Percentiles rank a stretch among this genome's conserved stretches.
Conservation (phyloP, 2,113 vertebrate genomes). For the Antechinus stuartii region DNA sequence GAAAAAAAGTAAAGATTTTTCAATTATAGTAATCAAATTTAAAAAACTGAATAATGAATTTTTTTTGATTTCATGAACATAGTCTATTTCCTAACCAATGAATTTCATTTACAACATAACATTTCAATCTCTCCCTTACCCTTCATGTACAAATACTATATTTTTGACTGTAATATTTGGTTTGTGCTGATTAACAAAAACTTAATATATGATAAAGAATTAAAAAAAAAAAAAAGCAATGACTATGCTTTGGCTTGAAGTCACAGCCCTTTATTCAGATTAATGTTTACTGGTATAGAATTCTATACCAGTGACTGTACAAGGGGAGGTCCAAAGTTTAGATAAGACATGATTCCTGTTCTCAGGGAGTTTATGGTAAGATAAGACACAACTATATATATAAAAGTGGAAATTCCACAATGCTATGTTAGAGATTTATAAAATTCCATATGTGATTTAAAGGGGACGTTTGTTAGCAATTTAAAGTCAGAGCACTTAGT, state of each 20-base stretch:
- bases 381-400: neutral
- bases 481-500: neutral
- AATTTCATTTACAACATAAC: neutral
- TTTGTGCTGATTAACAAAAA: neutral
- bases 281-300: neutral
- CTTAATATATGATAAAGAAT: neutral
- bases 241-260: neutral
- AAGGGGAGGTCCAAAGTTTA: neutral
- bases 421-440: neutral
- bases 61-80: constrained; percentile 50
- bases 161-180: neutral
- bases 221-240: neutral
- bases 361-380: neutral
- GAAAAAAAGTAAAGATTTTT: constrained; percentile 79
- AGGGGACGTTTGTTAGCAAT: neutral
- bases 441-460: neutral
- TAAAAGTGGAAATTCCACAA: neutral
- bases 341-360: neutral
- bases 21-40: constrained; percentile 67
- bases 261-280: neutral
- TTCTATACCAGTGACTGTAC: neutral
- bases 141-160: neutral
- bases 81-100: neutral
- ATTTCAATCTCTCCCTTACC: neutral
- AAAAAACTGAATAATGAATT: constrained; percentile 60